Evolutionary conservation across 2,113 vertebrate species (phyloP), one percentile per base, ranked within the genome.

Genomic region (Corvus hawaiiensis): DNA sequence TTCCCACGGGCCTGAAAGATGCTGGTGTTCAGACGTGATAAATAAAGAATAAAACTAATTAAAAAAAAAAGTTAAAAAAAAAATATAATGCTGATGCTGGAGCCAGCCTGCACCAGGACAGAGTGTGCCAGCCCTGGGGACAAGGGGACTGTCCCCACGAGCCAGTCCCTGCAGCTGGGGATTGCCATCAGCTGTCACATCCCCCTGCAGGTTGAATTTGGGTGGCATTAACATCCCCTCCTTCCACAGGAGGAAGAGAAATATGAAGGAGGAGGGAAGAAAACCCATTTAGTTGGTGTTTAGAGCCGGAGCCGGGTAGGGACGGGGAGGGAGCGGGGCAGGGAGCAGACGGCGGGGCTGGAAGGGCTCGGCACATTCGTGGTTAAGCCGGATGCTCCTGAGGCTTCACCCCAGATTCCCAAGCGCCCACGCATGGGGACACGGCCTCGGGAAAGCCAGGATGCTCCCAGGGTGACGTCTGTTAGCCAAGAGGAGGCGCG

Each of bases 231-330:
- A 41, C 1, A 0, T 33, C 64, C 58, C 32, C 35, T 64, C 49
- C 49, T 68, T 26, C 22, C 67, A 28, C 7, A 18, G 43, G n/a
- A 58, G 52, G 62, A n/a, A n/a, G 64, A 74, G n/a, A 44, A 32
- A 28, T 16, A 6, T 0, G 33, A 51, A 56, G 59, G 46, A 81
- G 33, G 43, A 66, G 39, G 58, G 76, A 72, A 59, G 72, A 35
- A 72, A 86, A 23, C 4, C 28, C 81, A 9, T 15, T 27, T 6
- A 48, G 23, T 3, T 5, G 43, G 23, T 9, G 22, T n/a, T 48
- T 16, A 6, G 55, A 39, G 74, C 1, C 3, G 27, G 39, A 69
- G 35, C 32, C 0, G 0, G 28, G 28, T 5, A 17, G 39, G 19
- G 7, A 13, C 0, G 2, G 59, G 27, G 59, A 69, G 82, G 35